Evolutionary conservation across 2,113 vertebrate genomes (phyloP).

Genomic region (Lophius piscatorius): DNA sequence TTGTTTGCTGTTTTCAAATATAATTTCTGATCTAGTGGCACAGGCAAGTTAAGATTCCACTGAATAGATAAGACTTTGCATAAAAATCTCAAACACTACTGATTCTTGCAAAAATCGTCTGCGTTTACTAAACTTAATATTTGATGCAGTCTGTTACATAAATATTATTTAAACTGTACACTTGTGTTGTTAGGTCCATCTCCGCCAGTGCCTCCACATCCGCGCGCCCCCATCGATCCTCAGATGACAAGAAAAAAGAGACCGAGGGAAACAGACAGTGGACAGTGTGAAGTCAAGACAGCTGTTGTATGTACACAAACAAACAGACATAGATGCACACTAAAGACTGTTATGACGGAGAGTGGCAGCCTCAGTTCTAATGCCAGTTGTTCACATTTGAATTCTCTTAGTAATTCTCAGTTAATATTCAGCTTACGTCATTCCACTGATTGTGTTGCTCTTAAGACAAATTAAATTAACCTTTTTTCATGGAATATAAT

Average conservation of each 20-base stretch:
- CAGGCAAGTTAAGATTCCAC: too few species aligned
- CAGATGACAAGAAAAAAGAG: constrained; percentile 58
- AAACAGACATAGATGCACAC: constrained; percentile 2
- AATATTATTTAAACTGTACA: constrained; percentile 2
- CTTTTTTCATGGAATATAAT: too few species aligned
- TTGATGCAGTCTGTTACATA: not conserved
- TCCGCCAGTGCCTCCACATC: constrained; percentile 23
- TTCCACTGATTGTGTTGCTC: too few species aligned
- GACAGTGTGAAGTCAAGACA: constrained; percentile 79
- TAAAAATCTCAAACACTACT: not conserved
- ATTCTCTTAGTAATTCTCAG: not conserved
- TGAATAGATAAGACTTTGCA: too few species aligned
- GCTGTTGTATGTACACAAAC: constrained; percentile 77
- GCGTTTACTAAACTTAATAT: too few species aligned
- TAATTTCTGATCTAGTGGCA: too few species aligned
- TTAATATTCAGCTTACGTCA: not conserved
- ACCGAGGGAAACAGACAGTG: constrained; percentile 70
- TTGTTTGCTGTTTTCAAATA: not conserved
- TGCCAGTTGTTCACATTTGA: not conserved
- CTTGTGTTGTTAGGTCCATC: constrained; percentile 36
- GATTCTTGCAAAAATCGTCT: not conserved
- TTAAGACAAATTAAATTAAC: too few species aligned
- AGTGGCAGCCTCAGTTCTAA: too few species aligned
- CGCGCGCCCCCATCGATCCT: constrained; percentile 27
- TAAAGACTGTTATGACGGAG: not conserved